These are phyloP conservation scores for Carlito syrichta DNA, from an alignment of 2,113 vertebrate species.

Conservation along the genomic window DNA sequence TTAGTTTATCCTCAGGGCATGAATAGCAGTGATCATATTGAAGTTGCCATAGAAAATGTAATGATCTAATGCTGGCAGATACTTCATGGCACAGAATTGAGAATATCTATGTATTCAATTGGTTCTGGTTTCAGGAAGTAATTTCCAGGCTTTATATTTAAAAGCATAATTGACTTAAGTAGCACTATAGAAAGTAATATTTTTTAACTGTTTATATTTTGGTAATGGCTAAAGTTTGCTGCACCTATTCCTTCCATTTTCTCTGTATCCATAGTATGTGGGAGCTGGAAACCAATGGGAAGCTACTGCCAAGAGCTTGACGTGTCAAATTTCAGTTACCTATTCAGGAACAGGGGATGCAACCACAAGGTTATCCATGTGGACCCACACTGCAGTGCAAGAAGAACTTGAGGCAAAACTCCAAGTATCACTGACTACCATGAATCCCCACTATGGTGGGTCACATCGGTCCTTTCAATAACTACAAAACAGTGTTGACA, in stretches of 20 bases:
- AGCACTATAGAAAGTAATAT: background rate
- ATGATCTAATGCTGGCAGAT: background rate
- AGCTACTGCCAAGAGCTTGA: background rate
- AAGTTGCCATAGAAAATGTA: background rate
- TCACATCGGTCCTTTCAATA: background rate
- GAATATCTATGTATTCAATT: background rate
- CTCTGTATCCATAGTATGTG: background rate
- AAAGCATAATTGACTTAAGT: background rate
- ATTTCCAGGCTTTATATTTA: slow-evolving; percentile 5
- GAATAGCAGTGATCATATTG: background rate
- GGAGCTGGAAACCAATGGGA: background rate
- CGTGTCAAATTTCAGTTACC: background rate
- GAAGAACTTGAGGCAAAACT: background rate
- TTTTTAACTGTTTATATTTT: slow-evolving; percentile 14
- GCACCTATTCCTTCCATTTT: background rate
- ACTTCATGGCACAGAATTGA: background rate
- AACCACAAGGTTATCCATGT: background rate
- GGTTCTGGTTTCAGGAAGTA: background rate
- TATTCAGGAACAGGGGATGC: background rate
- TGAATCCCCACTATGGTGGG: background rate
- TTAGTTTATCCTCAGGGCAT: background rate
- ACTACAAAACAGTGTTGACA: background rate
- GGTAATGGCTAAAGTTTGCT: background rate
- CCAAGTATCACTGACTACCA: background rate
- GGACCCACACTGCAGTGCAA: background rate